Evolutionary conservation across 2,888 invertebrate species (phyloP), one percentile per base, ranked within the genome.

Genomic region (Doris montereyensis): DNA sequence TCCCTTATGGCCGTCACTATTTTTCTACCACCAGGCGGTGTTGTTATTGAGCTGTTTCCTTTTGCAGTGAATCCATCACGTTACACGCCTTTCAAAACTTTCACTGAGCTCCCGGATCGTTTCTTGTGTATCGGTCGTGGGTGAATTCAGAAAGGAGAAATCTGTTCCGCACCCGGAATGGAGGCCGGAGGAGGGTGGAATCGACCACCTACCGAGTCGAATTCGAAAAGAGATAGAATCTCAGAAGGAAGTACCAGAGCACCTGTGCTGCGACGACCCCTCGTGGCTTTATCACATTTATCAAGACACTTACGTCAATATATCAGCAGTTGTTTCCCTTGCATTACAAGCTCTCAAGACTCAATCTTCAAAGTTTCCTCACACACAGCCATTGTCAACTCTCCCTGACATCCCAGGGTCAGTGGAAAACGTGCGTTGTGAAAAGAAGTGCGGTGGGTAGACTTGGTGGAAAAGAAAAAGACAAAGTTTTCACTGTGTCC

Each of bases 21-120:
- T 77, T 92, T 93, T 85, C 81, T 93, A 21, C 87, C 87, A 62
- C 87, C 89, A 13, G 87, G 89, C 28, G 87, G 91, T 35, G 81
- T 89, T 67, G 82, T 93, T 1, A 83, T 93, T 17, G 93, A 93
- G 86, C 80, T 93, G n/a, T 93, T 93, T 85, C 93, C 93, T 0
- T 93, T 90, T 86, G 93, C 91, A 0, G 89, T 93, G 30, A 88
- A 89, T 78, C 91, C 92, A 21, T 82, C 86, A 1, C 83, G 91
- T 80, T 92, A 92, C 73, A 92, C 92, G 3, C 92, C 92, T 17
- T 91, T 92, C 79, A 90, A 88, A 84, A 91, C 92, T 2, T 83
- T 93, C 24, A 88, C 88, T 68, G 74, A 84, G n/a, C 76, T 92
- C 3, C 83, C 86, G 88, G 86, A 10, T 88, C 90, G 85, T 85